Conservation (phyloP, 2,113 vertebrate species). For the Caranx ignobilis region DNA sequence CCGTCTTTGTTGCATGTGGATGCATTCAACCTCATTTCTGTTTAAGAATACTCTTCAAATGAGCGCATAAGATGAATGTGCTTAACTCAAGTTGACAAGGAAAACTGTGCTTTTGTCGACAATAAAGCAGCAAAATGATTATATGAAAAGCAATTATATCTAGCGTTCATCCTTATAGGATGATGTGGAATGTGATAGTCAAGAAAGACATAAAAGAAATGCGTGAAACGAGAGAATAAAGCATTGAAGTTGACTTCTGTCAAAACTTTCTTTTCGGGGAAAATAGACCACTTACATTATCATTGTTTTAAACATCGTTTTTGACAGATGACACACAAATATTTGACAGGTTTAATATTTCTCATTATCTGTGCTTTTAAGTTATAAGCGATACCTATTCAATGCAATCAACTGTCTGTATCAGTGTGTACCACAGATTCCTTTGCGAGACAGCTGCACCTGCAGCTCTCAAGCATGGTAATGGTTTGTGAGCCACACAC, state of each 20-base stretch:
- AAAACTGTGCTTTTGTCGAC: slow-evolving; percentile 62
- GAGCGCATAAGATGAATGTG: slow-evolving; percentile 48
- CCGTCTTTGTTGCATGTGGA: slow-evolving; percentile 60
- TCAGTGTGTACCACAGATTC: slow-evolving; percentile 58
- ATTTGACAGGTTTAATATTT: slow-evolving; percentile 53
- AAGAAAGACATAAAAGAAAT: slow-evolving; percentile 63
- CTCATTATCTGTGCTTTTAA: slow-evolving; percentile 13
- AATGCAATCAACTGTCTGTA: slow-evolving; percentile 42
- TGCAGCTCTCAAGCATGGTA: slow-evolving; percentile 69
- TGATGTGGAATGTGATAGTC: slow-evolving; percentile 59
- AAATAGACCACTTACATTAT: slow-evolving; percentile 48
- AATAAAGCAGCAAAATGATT: slow-evolving; percentile 66
- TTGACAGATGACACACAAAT: slow-evolving; percentile 41
- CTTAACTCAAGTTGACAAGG: slow-evolving; percentile 70
- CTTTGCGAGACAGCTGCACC: slow-evolving; percentile 65
- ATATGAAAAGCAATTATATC: slow-evolving; percentile 65
- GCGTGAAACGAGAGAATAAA: slow-evolving; percentile 44
- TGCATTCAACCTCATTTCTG: slow-evolving; percentile 62
- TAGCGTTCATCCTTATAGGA: slow-evolving; percentile 56
- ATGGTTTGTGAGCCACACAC: slow-evolving; percentile 69
- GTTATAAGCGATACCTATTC: slow-evolving; percentile 40
- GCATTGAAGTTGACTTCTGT: slow-evolving; percentile 57
- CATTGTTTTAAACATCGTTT: slow-evolving; percentile 38
- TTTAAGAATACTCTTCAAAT: slow-evolving; percentile 54
- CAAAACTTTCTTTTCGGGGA: slow-evolving; percentile 45